Evolutionary conservation across 2,797 vertebrate species (phyloP), one percentile per base, ranked within the genome.

Genomic region (Myiotriccus ornatus): DNA sequence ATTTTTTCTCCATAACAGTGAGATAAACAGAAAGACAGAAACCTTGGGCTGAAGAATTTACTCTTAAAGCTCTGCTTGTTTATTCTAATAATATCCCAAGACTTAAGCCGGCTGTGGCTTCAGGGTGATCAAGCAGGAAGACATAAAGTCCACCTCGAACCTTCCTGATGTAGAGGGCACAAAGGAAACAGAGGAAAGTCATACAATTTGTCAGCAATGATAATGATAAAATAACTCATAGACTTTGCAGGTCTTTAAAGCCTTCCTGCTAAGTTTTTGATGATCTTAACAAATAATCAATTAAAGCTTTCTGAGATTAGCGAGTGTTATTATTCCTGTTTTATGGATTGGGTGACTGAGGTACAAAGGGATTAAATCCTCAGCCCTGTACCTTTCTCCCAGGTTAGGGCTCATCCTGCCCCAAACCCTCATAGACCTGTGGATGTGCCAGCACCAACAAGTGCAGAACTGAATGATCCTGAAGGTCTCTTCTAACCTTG

Each of bases 281-380:
- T 57, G 57, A 81, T 92, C 53, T 80, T 92, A 91, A 87, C 82
- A 92, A 94, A 92, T 89, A 92, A 94, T 92, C 89, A 90, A 10
- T 95, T 96, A 90, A 85, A 85, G 68, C 68, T 34, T 46, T n/a
- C 78, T 83, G 71, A 91, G 89, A 83, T 89, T 74, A 89, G 79
- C 3, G 24, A 89, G 64, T 3, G 1, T 89, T 80, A 89, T 85
- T 82, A 70, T 71, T 21, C 56, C 56, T 63, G 41, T 44, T 87
- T 76, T 87, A 87, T 83, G 60, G 79, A 87, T 92, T 74, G 73
- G 49, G 78, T 82, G 78, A 64, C 64, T 46, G 91, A 85, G 78
- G 71, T 44, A 68, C 71, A 70, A 87, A 93, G 78, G 53, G 32
- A 84, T 92, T 77, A 89, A 70, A 60, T 62, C 64, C 74, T 52